Conservation (phyloP, 2,888 invertebrate species). For the Lampropteryx suffumata region DNA sequence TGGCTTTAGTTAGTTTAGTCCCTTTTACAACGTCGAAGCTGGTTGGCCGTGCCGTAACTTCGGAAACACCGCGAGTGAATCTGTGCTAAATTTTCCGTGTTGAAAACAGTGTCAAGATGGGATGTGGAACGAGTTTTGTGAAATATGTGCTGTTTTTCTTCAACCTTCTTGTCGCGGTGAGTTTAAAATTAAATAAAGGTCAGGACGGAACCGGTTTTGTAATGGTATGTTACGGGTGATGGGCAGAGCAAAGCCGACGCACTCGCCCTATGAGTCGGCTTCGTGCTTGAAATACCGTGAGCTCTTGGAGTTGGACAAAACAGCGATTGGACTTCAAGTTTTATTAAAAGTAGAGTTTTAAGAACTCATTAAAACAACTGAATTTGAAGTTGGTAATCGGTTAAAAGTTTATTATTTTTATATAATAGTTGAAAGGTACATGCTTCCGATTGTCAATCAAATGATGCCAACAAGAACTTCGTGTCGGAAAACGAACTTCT, state of each 20-base stretch:
- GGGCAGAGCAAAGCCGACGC: slow-evolving; percentile 57
- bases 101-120: slow-evolving; percentile 75
- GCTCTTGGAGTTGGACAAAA: background rate
- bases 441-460: too few relatives aligned
- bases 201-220: slow-evolving; percentile 70
- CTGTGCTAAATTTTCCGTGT: slow-evolving; percentile 67
- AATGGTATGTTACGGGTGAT: slow-evolving; percentile 61
- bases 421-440: too few relatives aligned
- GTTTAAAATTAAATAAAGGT: slow-evolving; percentile 65
- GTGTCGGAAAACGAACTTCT: too few relatives aligned
- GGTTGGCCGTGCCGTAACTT: slow-evolving; percentile 40
- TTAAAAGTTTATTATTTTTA: too few relatives aligned
- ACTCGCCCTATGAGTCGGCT: slow-evolving; percentile 34
- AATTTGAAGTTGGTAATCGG: too few relatives aligned
- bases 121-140: slow-evolving; percentile 89
- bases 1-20: slow-evolving; percentile 67
- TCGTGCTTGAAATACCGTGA: slow-evolving; percentile 8
- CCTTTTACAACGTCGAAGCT: slow-evolving; percentile 52
- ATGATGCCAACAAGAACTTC: too few relatives aligned
- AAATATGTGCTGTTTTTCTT: slow-evolving; percentile 92
- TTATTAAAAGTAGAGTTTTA: background rate
- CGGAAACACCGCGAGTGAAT: slow-evolving; percentile 66
- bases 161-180: slow-evolving; percentile 90
- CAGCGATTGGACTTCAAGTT: background rate
- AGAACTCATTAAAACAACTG: too few relatives aligned